These are phyloP conservation scores for Acanthosoma haemorrhoidale DNA, from an alignment of 2,888 invertebrate genomes.

Conservation along the genomic window DNA sequence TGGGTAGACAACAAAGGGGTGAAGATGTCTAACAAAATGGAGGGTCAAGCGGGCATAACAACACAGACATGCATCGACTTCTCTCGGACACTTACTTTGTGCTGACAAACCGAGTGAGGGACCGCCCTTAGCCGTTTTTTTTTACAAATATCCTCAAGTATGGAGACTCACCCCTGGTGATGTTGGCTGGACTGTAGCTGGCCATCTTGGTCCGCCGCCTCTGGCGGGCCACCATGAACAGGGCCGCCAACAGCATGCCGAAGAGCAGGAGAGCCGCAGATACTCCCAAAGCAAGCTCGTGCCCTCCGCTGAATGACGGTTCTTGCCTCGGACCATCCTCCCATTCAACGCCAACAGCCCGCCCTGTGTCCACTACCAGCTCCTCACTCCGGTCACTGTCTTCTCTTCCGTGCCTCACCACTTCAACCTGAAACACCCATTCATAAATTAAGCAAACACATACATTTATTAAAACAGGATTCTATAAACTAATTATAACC, in stretches of 20 bases:
- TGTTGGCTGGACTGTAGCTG: slow-evolving; percentile 26
- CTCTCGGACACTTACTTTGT: slow-evolving; percentile 17
- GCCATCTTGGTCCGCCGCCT: slow-evolving; percentile 30
- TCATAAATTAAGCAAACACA: no score
- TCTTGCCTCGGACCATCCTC: slow-evolving; percentile 29
- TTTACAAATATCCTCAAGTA: slow-evolving; percentile 15
- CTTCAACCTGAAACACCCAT: slow-evolving; percentile 36
- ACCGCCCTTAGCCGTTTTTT: slow-evolving; percentile 20
- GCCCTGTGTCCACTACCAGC: slow-evolving; percentile 36
- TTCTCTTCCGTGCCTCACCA: slow-evolving; percentile 32
- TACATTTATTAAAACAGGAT: no score
- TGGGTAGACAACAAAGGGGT: neutral
- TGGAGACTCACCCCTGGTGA: slow-evolving; percentile 32
- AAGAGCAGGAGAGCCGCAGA: slow-evolving; percentile 34
- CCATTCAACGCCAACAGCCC: slow-evolving; percentile 36
- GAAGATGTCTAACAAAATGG: neutral
- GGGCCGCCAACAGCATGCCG: slow-evolving; percentile 25
- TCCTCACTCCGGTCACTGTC: slow-evolving; percentile 35
- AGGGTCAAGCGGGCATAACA: slow-evolving; percentile 7
- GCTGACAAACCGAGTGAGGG: neutral
- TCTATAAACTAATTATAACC: no score
- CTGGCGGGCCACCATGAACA: slow-evolving; percentile 25
- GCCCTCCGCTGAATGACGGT: slow-evolving; percentile 16
- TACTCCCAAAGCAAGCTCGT: slow-evolving; percentile 32
- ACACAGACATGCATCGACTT: slow-evolving; percentile 8